Base-by-base conservation (phyloP, 1,140 invertebrate genomes). In the Spodoptera frugiperda region DNA sequence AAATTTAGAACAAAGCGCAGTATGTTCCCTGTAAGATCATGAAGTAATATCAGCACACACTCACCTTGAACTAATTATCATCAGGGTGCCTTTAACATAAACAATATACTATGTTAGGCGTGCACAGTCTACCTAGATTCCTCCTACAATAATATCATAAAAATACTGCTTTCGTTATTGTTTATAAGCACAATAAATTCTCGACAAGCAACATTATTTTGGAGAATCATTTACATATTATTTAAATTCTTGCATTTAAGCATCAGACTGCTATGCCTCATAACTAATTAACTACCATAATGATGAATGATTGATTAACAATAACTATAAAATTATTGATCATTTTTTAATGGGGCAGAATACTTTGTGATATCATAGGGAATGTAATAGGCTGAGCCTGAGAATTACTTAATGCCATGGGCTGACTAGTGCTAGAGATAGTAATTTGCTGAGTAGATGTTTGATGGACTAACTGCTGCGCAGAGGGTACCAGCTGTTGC, bases 321-420 rank as follows among this genome's bases (percentile, higher is more conserved):
- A 55, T 3, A 39, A 33, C 46, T n/a, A 51, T n/a, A n/a, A 25
- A 17, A 12, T 3, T 19, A 59, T 9, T 53, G 19, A 48, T 49
- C 33, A n/a, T 73, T 17, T 87, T 76, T 39, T 39, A 94, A 79
- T 94, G 92, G 12, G 92, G 92, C 63, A 94, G 84, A 71, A 94
- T 94, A 68, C 89, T 94, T 79, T 94, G 92, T 17, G 92, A 93
- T 77, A 94, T 94, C 59, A 94, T 94, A 25, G 92, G 92, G 84
- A 93, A 94, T 89, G 90, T 91, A 70, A 93, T 87, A 17, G 91
- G 81, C 80, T 93, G 92, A 67, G 91, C 86, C 73, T 93, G 92
- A 48, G 91, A 92, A 74, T 93, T 94, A 30, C 91, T 80, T 74
- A 94, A 77, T 55, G 91, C 89, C 90, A 94, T 92, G 11, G 91